Conservation (phyloP, 2,888 invertebrate species). For the Cryptus armator region DNA sequence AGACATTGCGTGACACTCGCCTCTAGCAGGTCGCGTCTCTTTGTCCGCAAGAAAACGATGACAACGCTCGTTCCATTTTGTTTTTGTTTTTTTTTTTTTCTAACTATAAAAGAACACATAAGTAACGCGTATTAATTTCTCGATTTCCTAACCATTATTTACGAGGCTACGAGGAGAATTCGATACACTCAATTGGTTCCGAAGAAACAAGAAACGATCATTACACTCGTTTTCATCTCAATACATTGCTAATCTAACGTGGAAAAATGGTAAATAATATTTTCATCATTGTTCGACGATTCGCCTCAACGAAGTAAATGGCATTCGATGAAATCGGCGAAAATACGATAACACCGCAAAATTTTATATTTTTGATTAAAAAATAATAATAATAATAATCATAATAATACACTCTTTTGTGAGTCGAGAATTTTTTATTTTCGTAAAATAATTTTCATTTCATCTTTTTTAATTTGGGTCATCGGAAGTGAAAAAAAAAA, state of each 20-base stretch:
- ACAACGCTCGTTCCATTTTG: background rate
- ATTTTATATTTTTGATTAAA: background rate
- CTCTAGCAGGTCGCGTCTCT: background rate
- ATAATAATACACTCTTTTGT: too few species aligned
- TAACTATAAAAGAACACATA: background rate
- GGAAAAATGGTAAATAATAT: background rate
- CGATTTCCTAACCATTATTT: too few species aligned
- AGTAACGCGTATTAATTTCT: too few species aligned
- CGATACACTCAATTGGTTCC: background rate
- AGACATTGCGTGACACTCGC: background rate
- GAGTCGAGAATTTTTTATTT: too few species aligned
- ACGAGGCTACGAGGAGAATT: background rate
- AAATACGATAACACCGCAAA: background rate
- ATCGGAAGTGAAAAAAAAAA: too few species aligned
- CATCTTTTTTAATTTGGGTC: too few species aligned
- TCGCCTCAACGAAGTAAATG: background rate
- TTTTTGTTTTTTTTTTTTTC: background rate
- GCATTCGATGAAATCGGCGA: background rate
- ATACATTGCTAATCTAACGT: background rate
- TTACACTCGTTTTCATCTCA: background rate
- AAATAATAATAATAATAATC: too few species aligned
- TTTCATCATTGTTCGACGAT: background rate
- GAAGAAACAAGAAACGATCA: background rate
- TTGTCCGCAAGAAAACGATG: background rate
- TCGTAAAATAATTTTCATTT: too few species aligned